Evolutionary conservation across 2,113 vertebrate genomes (phyloP), one percentile per base, ranked within the genome.

Genomic region (Salvator merianae): DNA sequence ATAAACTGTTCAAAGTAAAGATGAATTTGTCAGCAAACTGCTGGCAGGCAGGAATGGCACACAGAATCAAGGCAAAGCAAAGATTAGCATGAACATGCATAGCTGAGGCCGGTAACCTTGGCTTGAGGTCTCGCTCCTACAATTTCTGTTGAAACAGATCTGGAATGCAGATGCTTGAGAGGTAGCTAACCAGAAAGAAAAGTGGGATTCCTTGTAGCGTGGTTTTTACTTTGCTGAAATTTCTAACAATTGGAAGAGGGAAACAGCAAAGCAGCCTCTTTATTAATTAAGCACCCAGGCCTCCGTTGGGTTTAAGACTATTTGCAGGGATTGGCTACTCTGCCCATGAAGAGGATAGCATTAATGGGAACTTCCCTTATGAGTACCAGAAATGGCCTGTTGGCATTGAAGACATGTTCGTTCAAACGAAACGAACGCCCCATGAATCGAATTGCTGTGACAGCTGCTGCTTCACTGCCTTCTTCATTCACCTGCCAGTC

Each of bases 401-500:
- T 94, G 78, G 97, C 98, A 1, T 92, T 89, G 87, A 99, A 99
- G 32, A 93, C 85, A 72, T 96, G 95, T 28, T 95, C 95, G 87
- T 94, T 91, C 2, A 94, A 55, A 84, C 96, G 95, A 83, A 99
- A 90, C 10, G 99, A 98, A 12, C 99, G 98, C 10, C 98, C 98
- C 0, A 94, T 70, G 0, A 97, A 85, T 0, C 94, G 50, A 1
- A 98, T 92, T 0, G 88, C 87, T 0, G 97, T 97, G 3, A 95
- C 91, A 0, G 97, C 97, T 0, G 97, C 94, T 0, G 98, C 99
- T 90, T 99, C 98, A 0, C 98, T 99, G 91, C 99, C 99, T 89
- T 99, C 98, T 91, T 99, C 99, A 0, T 99, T 99, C 69, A 99
- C 99, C 98, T 99, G 91, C 32, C 86, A 75, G 22, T 14, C 32